A percentile compares a stretch with the other conserved stretches of the same genome.
phyloP scores from a whole-genome alignment of 2,797 vertebrate species.

The Sphenodon punctatus region DNA sequence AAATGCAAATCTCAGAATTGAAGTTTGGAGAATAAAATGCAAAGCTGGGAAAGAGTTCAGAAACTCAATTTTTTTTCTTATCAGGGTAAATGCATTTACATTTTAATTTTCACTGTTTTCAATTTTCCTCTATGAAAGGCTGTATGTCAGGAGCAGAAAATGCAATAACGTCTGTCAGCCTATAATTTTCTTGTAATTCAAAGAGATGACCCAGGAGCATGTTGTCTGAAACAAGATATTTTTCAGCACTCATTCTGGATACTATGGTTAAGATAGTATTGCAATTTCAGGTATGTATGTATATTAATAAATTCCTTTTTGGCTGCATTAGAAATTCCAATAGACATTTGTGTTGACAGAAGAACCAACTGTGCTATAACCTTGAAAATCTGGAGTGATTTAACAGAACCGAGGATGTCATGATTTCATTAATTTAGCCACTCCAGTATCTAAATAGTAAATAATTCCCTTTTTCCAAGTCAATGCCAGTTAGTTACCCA shows the following conservation, averaged over 20 bases:
- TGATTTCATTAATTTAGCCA: constrained; percentile 48
- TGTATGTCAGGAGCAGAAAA: constrained; percentile 49
- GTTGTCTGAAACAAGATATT: constrained; percentile 45
- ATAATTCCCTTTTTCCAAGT: not conserved
- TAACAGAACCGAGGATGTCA: constrained; percentile 27
- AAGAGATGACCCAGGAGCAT: constrained; percentile 56
- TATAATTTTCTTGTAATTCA: constrained; percentile 68
- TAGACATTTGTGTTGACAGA: constrained; percentile 52
- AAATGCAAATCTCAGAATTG: constrained; percentile 51
- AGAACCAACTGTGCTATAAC: constrained; percentile 24
- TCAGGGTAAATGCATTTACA: constrained; percentile 66
- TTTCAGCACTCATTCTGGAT: constrained; percentile 47
- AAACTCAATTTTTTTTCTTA: constrained; percentile 43
- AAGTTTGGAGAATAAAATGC: constrained; percentile 51
- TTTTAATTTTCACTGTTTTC: constrained; percentile 68
- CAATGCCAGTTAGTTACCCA: constrained; percentile 57
- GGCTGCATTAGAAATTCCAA: constrained; percentile 63
- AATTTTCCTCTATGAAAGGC: constrained; percentile 54
- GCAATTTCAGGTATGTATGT: constrained; percentile 62
- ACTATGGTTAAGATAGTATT: constrained; percentile 36
- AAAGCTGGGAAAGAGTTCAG: constrained; percentile 57
- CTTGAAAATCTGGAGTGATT: constrained; percentile 47
- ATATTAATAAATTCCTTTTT: constrained; percentile 58
- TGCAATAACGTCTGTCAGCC: constrained; percentile 53
- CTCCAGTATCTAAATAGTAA: constrained; percentile 8